A percentile compares a stretch with the other conserved stretches of the same genome.
These are phyloP conservation scores for Chaetura pelagica DNA, from an alignment of 2,113 vertebrate genomes.

Conservation along the genomic window DNA sequence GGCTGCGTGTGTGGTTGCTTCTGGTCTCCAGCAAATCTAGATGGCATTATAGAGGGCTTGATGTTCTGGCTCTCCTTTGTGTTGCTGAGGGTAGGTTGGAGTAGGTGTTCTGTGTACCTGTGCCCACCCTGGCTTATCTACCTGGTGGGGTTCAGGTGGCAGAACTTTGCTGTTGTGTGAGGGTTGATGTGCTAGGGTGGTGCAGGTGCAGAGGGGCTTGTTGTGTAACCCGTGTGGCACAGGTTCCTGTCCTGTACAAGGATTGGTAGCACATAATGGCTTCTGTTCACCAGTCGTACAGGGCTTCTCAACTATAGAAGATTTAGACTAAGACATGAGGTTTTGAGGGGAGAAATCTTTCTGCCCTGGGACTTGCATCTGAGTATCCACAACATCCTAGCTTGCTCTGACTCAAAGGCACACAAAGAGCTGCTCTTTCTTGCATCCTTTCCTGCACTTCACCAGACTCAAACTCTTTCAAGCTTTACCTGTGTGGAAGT, in stretches of 20 bases:
- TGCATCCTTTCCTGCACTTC: background rate
- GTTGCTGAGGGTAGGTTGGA: background rate
- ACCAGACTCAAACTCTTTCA: background rate
- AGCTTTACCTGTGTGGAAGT: background rate
- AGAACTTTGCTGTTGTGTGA: background rate
- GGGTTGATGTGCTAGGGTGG: background rate
- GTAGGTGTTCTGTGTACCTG: background rate
- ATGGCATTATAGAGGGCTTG: accelerated
- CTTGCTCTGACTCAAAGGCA: background rate
- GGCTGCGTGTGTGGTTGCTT: accelerated
- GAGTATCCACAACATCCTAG: background rate
- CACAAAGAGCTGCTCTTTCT: background rate
- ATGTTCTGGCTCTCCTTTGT: background rate
- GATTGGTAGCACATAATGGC: background rate
- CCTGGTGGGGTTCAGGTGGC: background rate
- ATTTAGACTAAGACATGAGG: background rate
- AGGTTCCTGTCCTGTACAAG: background rate
- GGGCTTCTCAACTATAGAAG: accelerated
- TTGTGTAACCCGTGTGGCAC: accelerated
- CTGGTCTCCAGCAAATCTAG: background rate
- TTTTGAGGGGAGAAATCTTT: background rate
- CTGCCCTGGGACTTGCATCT: background rate
- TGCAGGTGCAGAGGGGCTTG: background rate
- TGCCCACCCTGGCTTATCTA: background rate
- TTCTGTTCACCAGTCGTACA: background rate